Evolutionary conservation across 2,113 vertebrate genomes (phyloP), one percentile per base, ranked within the genome.

Genomic region (Gnathonemus longibarbis): DNA sequence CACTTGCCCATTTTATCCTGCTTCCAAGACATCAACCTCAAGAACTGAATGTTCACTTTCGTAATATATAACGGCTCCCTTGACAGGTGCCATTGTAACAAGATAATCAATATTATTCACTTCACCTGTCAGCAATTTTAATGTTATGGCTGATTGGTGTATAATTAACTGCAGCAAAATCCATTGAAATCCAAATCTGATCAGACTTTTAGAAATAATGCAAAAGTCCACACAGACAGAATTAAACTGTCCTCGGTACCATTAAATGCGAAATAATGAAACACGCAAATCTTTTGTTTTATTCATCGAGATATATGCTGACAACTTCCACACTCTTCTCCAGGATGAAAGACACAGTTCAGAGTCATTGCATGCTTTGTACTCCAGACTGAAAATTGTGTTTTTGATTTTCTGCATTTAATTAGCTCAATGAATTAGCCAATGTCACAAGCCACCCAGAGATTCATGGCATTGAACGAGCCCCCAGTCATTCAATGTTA

Each of bases 361-460:
- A 35, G 21, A 89, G 83, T 89, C 21, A 83, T 53, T 24, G 7
- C 39, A 50, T 84, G 31, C 84, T 39, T 70, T 84, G 77, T 84
- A 84, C 52, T 58, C 19, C 50, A 70, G 84, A 90, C 31, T 70
- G 53, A 86, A 89, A 52, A 58, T 42, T 48, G 50, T 86, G 80
- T n/a, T 19, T n/a, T 66, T 46, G 56, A 46, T 88, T 35, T 70
- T 74, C 49, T 52, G 35, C 52, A 42, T 90, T 88, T 77, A 70
- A 88, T 77, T 74, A 53, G 21, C 46, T 62, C 89, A 53, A 27
- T 35, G 83, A 87, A 74, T 86, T 27, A 45, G 24, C n/a, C 84
- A 21, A 31, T 42, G 39, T 21, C 53, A 66, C 7, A 56, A 86
- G 58, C n/a, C 45, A 70, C 52, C n/a, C 56, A 49, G 56, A 87